Evolutionary conservation across 2,797 vertebrate species (phyloP).

Genomic region (Anguilla obscura): DNA sequence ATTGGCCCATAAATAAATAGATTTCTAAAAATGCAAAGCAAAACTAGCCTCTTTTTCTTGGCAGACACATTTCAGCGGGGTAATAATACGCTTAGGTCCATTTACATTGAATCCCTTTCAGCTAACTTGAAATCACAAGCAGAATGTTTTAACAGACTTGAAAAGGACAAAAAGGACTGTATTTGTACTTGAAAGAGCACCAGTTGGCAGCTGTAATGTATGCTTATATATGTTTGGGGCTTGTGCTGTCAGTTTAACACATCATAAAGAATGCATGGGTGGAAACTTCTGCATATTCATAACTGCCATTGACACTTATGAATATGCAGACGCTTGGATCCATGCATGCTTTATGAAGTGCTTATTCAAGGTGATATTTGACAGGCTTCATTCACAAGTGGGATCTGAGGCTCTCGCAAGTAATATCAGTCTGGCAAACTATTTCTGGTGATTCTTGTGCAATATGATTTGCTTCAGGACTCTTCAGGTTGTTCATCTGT

Average conservation of each 20-base stretch:
- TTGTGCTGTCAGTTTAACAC: background rate
- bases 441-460: background rate
- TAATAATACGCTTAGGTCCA: background rate
- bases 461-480: background rate
- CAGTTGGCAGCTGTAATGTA: background rate
- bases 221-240: background rate
- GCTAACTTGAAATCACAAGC: background rate
- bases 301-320: background rate
- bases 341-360: background rate
- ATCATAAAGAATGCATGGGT: slow-evolving; percentile 3
- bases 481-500: background rate
- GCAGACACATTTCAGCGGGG: background rate
- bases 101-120: background rate
- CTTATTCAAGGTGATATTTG: background rate
- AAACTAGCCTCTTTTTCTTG: background rate
- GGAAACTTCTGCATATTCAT: background rate
- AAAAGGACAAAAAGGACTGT: slow-evolving; percentile 1
- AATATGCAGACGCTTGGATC: background rate
- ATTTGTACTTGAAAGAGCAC: slow-evolving; percentile 2
- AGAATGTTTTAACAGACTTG: slow-evolving; percentile 18
- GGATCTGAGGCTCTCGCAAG: background rate
- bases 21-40: background rate
- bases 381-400: background rate
- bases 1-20: slow-evolving; percentile 19
- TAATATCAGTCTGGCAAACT: background rate